Evolutionary conservation across 1,140 invertebrate genomes (phyloP), one percentile per base, ranked within the genome.

Genomic region (Drosophila persimilis): DNA sequence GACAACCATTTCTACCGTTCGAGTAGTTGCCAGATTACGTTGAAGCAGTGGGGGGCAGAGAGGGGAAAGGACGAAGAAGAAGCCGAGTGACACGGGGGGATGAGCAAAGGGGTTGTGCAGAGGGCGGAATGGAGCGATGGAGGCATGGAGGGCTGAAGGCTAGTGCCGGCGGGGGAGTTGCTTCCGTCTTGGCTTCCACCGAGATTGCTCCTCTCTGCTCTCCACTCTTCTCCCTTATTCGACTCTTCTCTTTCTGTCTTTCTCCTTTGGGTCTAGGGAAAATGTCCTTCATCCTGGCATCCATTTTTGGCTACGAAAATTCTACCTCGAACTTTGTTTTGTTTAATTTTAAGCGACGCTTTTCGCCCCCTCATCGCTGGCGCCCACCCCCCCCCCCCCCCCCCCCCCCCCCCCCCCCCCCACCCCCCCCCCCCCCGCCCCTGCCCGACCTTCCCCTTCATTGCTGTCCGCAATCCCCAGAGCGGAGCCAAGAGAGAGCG

Each of bases 341-440:
- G 64, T 77, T 76, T 77, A 76, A 77, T 77, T 77, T 77, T 77
- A 77, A 70, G 73, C 73, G 73, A 77, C 73, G 64, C 43, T 62
- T 75, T 76, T 74, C 52, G 24, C 11, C 39, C 11, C 39, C 35
- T 60, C 45, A 31, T 35, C 54, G 29, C 17, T 58, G 46, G 63
- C 73, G 75, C 39, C 61, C 55, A 56, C 64, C 61, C 47, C 57
- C 61, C 46, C 50, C 50, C 67, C 55, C 47, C 57, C 61, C 46
- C 50, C 50, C 67, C 55, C 39, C 61, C 55, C 52, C 64, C 61
- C 47, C 57, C 61, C 46, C 50, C 50, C 67, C 55, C 39, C 61
- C 55, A 56, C 64, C 61, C 47, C 57, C 61, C 46, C 50, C 50
- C 67, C 55, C n/a, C n/a, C n/a, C n/a, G n/a, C n/a, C n/a, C 26